Conservation (phyloP, 2,113 vertebrate species). For the Poeciliopsis retropinna region DNA sequence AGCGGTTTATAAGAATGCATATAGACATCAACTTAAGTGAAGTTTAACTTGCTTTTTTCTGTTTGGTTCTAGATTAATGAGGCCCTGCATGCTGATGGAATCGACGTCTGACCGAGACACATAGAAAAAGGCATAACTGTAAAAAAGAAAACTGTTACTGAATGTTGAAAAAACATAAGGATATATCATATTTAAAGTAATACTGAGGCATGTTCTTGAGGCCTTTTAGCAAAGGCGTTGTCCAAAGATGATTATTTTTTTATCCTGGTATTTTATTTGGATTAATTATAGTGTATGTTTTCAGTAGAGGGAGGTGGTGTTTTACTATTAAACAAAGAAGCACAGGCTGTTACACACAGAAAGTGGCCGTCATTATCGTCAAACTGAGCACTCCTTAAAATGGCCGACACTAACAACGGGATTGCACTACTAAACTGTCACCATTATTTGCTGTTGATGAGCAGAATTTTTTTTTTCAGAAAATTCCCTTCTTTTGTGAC, state of each 20-base stretch:
- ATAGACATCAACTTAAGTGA: neutral
- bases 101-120: constrained; percentile 4
- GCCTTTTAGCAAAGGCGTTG: constrained; percentile 6
- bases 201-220: constrained; percentile 18
- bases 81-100: constrained; percentile 15
- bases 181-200: constrained; percentile 41
- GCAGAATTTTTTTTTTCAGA: constrained; percentile 21
- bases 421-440: constrained; percentile 47
- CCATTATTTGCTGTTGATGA: constrained; percentile 3
- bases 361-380: neutral
- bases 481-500: constrained; percentile 56
- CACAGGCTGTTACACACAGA: constrained; percentile 27
- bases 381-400: constrained; percentile 15
- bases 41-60: constrained; percentile 13
- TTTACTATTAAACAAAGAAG: constrained; percentile 13
- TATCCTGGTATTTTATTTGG: neutral
- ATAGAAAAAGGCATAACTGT: constrained; percentile 7
- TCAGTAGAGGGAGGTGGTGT: neutral
- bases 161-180: constrained; percentile 33
- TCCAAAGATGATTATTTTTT: constrained; percentile 7
- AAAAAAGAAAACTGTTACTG: constrained; percentile 15
- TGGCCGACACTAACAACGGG: constrained; percentile 11
- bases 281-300: constrained; percentile 4
- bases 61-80: constrained; percentile 58
- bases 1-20: neutral